A percentile compares a stretch with the other conserved stretches of the same genome.
These are phyloP conservation scores for Miniopterus natalensis DNA, from an alignment of 2,113 vertebrate species.

Conservation along the genomic window DNA sequence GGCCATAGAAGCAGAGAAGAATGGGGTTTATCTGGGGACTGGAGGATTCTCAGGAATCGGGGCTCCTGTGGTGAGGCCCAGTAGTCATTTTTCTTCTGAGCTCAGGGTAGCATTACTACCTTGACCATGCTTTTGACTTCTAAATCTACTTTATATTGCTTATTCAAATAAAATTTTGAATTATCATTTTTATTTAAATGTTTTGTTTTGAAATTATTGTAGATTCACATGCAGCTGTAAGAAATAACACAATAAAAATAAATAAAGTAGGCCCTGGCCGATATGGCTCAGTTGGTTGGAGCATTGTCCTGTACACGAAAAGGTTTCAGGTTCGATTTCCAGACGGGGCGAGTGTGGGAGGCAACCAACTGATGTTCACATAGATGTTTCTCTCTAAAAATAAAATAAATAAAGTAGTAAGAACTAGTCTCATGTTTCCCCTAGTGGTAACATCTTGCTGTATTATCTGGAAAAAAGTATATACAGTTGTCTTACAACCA, in stretches of 20 bases:
- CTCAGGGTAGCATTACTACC: not conserved
- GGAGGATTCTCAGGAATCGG: not conserved
- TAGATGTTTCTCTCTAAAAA: not conserved
- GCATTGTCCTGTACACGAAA: not conserved
- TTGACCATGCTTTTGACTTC: not conserved
- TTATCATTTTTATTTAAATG: not conserved
- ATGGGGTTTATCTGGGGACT: not conserved
- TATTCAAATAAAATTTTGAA: conserved; percentile 18
- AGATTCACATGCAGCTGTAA: not conserved
- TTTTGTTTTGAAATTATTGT: conserved; percentile 11
- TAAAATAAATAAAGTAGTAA: not conserved
- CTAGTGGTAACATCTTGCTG: not conserved
- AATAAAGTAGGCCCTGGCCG: not conserved
- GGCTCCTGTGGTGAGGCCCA: not conserved
- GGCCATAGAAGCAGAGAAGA: not conserved
- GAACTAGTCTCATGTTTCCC: not conserved
- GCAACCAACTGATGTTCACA: not conserved
- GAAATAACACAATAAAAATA: not conserved
- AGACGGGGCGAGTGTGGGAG: not conserved
- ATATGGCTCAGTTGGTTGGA: not conserved
- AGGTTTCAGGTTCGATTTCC: not conserved
- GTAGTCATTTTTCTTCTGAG: not conserved
- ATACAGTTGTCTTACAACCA: not conserved
- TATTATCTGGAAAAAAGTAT: not conserved
- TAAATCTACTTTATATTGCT: conserved; percentile 16